Evolutionary conservation across 1,140 invertebrate genomes (phyloP).

Genomic region (Gryon sp.): DNA sequence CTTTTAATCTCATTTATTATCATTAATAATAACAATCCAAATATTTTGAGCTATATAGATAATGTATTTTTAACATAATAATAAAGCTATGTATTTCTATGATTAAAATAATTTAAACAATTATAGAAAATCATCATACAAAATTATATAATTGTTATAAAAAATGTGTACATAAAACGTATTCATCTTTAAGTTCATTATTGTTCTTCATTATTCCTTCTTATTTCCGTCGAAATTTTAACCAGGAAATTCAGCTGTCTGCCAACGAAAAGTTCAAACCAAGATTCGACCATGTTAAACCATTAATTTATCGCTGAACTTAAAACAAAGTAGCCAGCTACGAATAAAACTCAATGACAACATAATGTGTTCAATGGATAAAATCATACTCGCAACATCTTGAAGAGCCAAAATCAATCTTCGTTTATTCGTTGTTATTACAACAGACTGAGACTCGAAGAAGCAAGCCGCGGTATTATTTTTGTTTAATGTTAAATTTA

Average conservation of each 20-base stretch:
- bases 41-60: too few relatives aligned
- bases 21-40: too few relatives aligned
- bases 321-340: neutral
- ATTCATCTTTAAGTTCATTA: conserved; percentile 13
- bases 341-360: conserved; percentile 8
- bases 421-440: conserved; percentile 16
- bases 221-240: conserved; percentile 39
- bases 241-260: conserved; percentile 39
- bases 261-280: conserved; percentile 1
- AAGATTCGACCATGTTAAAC: conserved; percentile 8
- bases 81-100: too few relatives aligned
- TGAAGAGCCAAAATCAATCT: neutral
- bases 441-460: conserved; percentile 14
- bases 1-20: too few relatives aligned
- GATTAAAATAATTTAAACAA: too few relatives aligned
- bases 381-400: conserved; percentile 19
- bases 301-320: conserved; percentile 19
- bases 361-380: conserved; percentile 22
- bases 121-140: too few relatives aligned
- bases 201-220: neutral
- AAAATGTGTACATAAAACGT: conserved; percentile 5
- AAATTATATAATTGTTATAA: too few relatives aligned
- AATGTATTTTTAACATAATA: too few relatives aligned
- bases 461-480: conserved; percentile 25
- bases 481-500: conserved; percentile 7